Evolutionary conservation across 1,140 invertebrate genomes (phyloP).

Genomic region (Ceratosolen solmsi): DNA sequence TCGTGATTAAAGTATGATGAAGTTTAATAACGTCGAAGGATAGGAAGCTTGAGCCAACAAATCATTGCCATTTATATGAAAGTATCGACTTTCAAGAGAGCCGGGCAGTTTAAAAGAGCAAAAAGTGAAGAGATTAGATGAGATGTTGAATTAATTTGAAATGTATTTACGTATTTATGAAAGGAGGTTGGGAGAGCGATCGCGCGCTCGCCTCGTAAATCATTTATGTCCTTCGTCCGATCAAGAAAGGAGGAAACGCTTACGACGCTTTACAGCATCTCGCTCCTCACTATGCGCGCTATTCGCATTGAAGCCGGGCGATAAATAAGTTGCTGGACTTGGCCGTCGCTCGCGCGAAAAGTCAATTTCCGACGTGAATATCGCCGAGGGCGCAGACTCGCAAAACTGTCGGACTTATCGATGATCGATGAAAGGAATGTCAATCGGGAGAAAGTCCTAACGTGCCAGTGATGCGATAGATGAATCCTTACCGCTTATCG

Average conservation of each 20-base stretch:
- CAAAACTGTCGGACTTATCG: slow-evolving; percentile 37
- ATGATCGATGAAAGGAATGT: slow-evolving; percentile 41
- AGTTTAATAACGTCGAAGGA: no score
- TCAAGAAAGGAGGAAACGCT: slow-evolving; percentile 20
- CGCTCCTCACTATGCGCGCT: not conserved
- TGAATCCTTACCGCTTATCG: not conserved
- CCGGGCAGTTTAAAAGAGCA: no score
- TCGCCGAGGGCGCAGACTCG: not conserved
- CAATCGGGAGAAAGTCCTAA: slow-evolving; percentile 16
- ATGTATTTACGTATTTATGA: no score
- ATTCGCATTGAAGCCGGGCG: not conserved
- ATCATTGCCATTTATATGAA: no score
- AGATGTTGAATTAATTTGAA: no score
- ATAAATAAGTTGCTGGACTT: slow-evolving; percentile 43
- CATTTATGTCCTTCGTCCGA: not conserved
- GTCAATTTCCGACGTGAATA: slow-evolving; percentile 38
- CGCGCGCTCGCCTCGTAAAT: not conserved
- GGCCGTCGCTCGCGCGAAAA: slow-evolving; percentile 38
- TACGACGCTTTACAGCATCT: not conserved
- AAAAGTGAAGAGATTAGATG: no score
- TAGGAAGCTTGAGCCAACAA: no score
- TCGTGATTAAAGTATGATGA: no score
- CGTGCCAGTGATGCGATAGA: not conserved
- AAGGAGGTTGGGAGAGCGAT: not conserved
- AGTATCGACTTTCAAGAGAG: no score